Conservation (phyloP, 2,113 vertebrate species). For the Gorilla gorilla region DNA sequence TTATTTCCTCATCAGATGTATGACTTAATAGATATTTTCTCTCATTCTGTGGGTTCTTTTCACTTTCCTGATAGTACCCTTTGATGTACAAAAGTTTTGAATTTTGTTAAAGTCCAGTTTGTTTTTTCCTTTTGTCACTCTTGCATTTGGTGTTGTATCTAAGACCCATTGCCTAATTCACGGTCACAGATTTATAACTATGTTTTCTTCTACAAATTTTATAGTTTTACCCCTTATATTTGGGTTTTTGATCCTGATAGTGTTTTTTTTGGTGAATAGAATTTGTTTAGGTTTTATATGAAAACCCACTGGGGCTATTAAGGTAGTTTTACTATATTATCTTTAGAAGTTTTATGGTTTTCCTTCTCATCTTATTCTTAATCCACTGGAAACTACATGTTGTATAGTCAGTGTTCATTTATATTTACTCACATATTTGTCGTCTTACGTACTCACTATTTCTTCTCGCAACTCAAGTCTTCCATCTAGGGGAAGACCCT, state of each 20-base stretch:
- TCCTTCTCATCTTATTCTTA: background rate
- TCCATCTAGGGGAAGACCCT: background rate
- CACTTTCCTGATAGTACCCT: no score
- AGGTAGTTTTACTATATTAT: background rate
- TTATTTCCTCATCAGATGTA: no score
- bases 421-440: background rate
- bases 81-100: no score
- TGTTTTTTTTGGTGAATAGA: slow-evolving; percentile 4
- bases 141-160: background rate
- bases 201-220: background rate
- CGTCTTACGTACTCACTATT: background rate
- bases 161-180: background rate
- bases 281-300: background rate
- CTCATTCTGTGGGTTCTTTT: no score
- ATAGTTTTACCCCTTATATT: background rate
- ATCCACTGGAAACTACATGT: background rate
- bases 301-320: background rate
- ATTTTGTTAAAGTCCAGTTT: no score
- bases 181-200: background rate
- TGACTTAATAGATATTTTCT: no score
- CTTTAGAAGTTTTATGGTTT: background rate
- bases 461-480: background rate
- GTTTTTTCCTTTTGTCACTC: background rate
- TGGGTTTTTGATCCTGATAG: background rate
- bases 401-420: background rate